Conservation (phyloP, 2,113 vertebrate species). For the Sinocyclocheilus anophthalmus region DNA sequence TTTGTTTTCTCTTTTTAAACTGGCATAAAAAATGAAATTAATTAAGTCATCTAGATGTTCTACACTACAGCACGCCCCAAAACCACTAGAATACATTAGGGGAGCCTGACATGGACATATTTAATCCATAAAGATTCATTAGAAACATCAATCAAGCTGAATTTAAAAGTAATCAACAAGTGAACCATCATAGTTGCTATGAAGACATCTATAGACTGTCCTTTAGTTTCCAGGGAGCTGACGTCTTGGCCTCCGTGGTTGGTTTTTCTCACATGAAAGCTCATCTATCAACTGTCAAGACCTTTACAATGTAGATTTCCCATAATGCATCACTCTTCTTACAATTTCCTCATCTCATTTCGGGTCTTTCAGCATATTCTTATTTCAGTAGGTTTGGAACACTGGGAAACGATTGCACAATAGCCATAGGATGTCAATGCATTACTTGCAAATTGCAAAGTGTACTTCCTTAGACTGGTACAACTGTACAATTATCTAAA, state of each 20-base stretch:
- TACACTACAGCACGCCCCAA: constrained; percentile 6
- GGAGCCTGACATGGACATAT: constrained; percentile 12
- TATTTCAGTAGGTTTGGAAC: neutral
- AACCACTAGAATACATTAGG: neutral
- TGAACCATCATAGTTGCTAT: constrained; percentile 39
- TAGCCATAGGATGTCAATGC: neutral
- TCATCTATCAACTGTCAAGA: constrained; percentile 87
- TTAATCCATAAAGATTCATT: neutral
- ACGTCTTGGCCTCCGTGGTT: constrained; percentile 73
- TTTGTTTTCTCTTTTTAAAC: neutral
- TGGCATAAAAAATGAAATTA: neutral
- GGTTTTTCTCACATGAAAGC: constrained; percentile 79
- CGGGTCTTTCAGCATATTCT: neutral
- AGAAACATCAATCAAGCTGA: constrained; percentile 32
- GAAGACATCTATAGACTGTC: constrained; percentile 49
- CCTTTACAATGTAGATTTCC: constrained; percentile 78
- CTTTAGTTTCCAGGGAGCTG: constrained; percentile 84
- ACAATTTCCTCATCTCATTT: constrained; percentile 1
- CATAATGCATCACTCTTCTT: constrained; percentile 76
- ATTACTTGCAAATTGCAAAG: neutral
- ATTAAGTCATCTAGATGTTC: neutral
- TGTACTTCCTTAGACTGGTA: neutral
- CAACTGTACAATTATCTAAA: neutral
- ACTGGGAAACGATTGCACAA: neutral
- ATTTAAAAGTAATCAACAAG: constrained; percentile 1